Evolutionary conservation across 2,888 invertebrate genomes (phyloP), one percentile per base, ranked within the genome.

Genomic region (Heteropelma amictum): DNA sequence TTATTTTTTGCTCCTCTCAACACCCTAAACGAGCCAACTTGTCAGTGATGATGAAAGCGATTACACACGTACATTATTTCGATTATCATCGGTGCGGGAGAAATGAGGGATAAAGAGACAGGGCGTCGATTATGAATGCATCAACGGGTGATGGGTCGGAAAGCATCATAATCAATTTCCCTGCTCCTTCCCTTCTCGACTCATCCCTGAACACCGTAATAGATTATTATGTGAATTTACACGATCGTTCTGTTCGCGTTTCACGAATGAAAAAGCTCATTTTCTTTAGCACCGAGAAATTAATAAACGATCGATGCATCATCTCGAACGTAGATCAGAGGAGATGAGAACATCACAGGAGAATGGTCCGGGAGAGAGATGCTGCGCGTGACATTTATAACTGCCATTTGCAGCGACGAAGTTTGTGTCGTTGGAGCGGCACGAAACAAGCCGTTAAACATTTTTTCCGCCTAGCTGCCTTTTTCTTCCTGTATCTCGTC

Each of bases 101-200:
- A 56, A 45, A 61, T 61, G 28, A 61, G 30, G 60, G 54, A 45
- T 26, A 53, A 40, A 45, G 19, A 19, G 23, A 33, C 3, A n/a
- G 14, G 14, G 35, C 6, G 30, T 58, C 56, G 63, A 64, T 64
- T 64, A 64, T 58, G 40, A 58, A 56, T 64, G 71, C 64, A 71
- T 54, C 56, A 35, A n/a, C 45, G 64, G 72, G 60, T 67, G 60
- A 67, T 72, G 72, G 65, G 67, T 67, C 61, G 60, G 8, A 19
- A 35, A 26, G 65, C 60, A 54, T 72, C 53, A 64, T 61, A 72
- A 72, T 72, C 72, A 67, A 67, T 72, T 65, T 17, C 19, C 63
- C 30, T n/a, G 19, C 7, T 30, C n/a, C 17, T 21, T 19, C 51
- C 58, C 33, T 19, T 49, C 47, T 19, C 56, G 19, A n/a, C 10